Base-by-base conservation (phyloP, 2,888 invertebrate species). In the Ypsolopha scabrella region DNA sequence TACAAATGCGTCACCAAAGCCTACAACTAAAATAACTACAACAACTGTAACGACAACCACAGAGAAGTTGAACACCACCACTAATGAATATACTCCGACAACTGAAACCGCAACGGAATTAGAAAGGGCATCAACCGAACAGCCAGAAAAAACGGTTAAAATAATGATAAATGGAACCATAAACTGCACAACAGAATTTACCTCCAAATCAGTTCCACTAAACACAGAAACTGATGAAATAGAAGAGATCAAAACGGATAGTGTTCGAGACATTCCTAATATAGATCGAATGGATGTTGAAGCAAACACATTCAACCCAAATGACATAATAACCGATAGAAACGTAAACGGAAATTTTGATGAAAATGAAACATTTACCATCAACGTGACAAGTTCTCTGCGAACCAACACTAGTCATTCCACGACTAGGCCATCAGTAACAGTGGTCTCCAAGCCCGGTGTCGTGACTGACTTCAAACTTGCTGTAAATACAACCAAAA, bases 381-480 rank as follows among this genome's bases (percentile, higher is more conserved):
- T 89, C 56, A 89, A 89, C 59, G 88, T 90, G 8, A 88, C 89
- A 3, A 87, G 89, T 60, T 85, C 87, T 41, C 63, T 88, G 43
- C 72, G 74, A 33, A 72, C 81, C 6, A 89, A 89, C 53, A 79
- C 81, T 7, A 73, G 70, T 50, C 62, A 60, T 24, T 63, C 68
- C 2, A 65, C 71, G 2, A 55, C 66, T 0, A 60, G 61, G 10
- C 62, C 73, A 0, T 60, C 64, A 0, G 44, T 43, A 38, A 39
- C 55, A 6, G 54, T 59, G 6, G 53, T 57, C 4, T 74, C 81
- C 41, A 68, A 68, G 43, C 71, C 81, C 41, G 73, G 75, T 67
- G 13, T 70, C 70, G 54, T 72, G 61, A 38, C 74, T 62, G 54
- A 76, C 68, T 55, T 80, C 72, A 51, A 72, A 61, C 60, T 87